Base-by-base conservation (phyloP, 2,113 vertebrate genomes). In the Camarhynchus parvulus region DNA sequence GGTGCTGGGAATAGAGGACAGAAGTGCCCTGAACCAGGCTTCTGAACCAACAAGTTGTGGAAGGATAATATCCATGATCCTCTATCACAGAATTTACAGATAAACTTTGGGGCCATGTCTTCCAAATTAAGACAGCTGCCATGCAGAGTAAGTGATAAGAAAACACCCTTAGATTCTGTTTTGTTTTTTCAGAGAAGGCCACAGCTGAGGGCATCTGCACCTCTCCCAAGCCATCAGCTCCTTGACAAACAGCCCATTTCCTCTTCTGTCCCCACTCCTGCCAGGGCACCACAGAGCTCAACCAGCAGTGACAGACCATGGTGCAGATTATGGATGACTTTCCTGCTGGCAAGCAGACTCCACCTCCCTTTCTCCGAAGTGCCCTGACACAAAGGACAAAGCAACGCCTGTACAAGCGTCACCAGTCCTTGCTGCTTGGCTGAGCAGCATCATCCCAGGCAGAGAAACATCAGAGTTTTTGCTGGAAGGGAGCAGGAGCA, bases 301-400 rank as follows among this genome's bases (percentile, higher is more conserved):
- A 3, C 28, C 2, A 9, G 79, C 5, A 2, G 63, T 16, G 72
- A 61, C 72, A 83, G 73, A 30, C 20, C 27, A 52, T 0, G 0
- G 0, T 53, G 44, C 86, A 79, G 86, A 52, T 67, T 10, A 4
- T 10, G 22, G 53, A 64, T 16, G 41, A 63, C 23, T 86, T 91
- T 17, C 24, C 74, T 90, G 23, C 41, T 77, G 66, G 78, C 63
- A 83, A 41, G 72, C 61, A 69, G 72, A 63, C 33, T 55, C 27
- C 33, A 92, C 79, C 31, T 86, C 68, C 66, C 59, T 68, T 79
- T 75, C 72, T 37, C 37, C 56, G 62, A 24, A 84, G 66, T 37
- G 66, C 37, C 80, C 70, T 31, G 47, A 77, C n/a, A 94, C 64
- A 87, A 72, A 77, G 82, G 56, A 94, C 94, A 97, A 96, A 96